Conservation (phyloP, 1,140 invertebrate species). For the Zeugodacus cucurbitae region DNA sequence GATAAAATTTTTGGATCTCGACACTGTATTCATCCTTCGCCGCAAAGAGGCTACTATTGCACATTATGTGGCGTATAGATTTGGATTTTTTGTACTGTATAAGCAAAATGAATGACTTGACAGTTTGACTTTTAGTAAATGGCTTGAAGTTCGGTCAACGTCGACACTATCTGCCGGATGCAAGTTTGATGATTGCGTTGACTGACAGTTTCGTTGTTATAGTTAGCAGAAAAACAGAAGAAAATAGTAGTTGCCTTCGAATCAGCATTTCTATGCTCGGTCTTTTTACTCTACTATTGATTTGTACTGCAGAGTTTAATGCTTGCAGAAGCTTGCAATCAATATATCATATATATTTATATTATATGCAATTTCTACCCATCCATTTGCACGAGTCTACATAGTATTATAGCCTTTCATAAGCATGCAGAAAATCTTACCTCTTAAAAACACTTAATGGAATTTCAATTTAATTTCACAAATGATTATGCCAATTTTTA, state of each 20-base stretch:
- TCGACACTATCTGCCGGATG: background rate
- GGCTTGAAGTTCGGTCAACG: background rate
- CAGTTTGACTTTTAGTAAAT: background rate
- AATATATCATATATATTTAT: too few species aligned
- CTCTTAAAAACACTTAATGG: background rate
- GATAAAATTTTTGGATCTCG: background rate
- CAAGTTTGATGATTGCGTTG: background rate
- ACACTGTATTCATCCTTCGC: background rate
- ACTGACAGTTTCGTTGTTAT: background rate
- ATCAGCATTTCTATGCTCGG: too few species aligned
- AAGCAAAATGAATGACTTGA: background rate
- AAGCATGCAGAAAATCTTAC: background rate
- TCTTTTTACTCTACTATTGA: too few species aligned
- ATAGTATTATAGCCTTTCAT: background rate
- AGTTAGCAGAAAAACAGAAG: background rate
- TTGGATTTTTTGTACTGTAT: background rate
- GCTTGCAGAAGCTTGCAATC: too few species aligned
- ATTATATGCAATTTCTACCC: background rate
- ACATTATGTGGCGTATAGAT: background rate
- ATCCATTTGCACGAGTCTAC: background rate
- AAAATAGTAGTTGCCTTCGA: too few species aligned
- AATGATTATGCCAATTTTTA: constrained; percentile 26
- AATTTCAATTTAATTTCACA: constrained; percentile 16
- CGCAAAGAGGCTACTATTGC: background rate
- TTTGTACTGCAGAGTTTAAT: too few species aligned